These are phyloP conservation scores for Brenthis ino DNA, from an alignment of 2,888 invertebrate species.

Conservation along the genomic window DNA sequence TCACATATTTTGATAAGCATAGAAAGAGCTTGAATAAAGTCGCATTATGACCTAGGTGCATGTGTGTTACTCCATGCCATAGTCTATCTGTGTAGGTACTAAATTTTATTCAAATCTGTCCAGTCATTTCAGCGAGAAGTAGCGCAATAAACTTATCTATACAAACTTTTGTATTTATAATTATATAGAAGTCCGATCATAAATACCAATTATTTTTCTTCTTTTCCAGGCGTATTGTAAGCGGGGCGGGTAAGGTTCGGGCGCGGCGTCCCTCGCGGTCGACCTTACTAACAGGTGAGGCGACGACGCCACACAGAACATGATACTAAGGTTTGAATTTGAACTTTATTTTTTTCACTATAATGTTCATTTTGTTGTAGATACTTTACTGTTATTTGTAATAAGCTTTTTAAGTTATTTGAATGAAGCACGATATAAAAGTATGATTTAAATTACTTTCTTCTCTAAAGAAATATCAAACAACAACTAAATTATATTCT, in stretches of 20 bases:
- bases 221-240: conserved; percentile 66
- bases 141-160: no score
- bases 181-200: no score
- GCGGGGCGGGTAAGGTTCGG: conserved; percentile 66
- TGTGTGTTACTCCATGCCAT: no score
- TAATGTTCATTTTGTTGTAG: conserved; percentile 31
- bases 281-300: conserved; percentile 82
- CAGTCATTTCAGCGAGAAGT: no score
- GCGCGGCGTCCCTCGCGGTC: conserved; percentile 74
- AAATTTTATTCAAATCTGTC: no score
- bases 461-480: no score
- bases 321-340: conserved; percentile 81
- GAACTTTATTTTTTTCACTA: conserved; percentile 57
- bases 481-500: no score
- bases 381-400: neutral
- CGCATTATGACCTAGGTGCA: no score
- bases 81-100: no score
- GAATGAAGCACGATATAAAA: neutral
- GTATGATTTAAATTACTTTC: neutral
- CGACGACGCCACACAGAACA: conserved; percentile 78
- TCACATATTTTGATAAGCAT: no score
- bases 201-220: conserved; percentile 28
- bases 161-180: no score
- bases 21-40: no score
- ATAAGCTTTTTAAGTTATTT: neutral